Evolutionary conservation across 2,888 invertebrate species (phyloP), one percentile per base, ranked within the genome.

Genomic region (Celastrina argiolus): DNA sequence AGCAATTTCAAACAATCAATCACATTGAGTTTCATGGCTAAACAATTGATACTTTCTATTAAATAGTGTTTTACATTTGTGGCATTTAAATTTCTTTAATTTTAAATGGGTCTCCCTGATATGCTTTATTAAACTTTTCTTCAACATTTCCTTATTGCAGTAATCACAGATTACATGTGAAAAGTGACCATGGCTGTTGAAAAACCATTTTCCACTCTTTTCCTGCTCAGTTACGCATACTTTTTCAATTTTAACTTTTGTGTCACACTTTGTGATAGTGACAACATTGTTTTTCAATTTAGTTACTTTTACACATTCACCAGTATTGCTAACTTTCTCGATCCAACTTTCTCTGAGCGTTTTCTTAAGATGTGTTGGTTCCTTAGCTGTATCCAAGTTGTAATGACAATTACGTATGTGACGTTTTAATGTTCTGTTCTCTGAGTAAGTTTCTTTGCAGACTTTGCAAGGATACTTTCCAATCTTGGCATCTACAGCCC

Each of bases 101-200:
- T 80, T 80, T 18, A 83, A 74, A 74, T 88, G 88, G 0, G 76
- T 69, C 58, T 88, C 88, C 16, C 81, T 72, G 1, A 88, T 88
- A 65, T 89, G 88, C 0, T 75, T 70, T 2, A 74, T 69, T 0
- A 88, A 69, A 70, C 88, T 88, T 31, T 89, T 89, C 64, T 88
- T 89, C 6, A 86, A 22, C 88, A 88, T 87, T 63, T 83, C 83
- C 39, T 86, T 88, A 0, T 84, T 80, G 18, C 88, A 88, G 70
- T 87, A 87, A 72, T 88, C 83, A 65, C 88, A 88, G 0, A 81
- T 73, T 0, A 82, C 88, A 73, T 80, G 83, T 0, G 83, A 80
- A n/a, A 82, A 81, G 45, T 45, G 18, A 8, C 45, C 45, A 10
- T 45, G 45, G 18, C 18, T 45, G 10, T 45, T 8, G 3, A 18